Percentiles rank a stretch among this genome's conserved stretches.
Evolutionary conservation across 2,113 vertebrate genomes (phyloP).

Genomic region (Gymnocephalus cernua): DNA sequence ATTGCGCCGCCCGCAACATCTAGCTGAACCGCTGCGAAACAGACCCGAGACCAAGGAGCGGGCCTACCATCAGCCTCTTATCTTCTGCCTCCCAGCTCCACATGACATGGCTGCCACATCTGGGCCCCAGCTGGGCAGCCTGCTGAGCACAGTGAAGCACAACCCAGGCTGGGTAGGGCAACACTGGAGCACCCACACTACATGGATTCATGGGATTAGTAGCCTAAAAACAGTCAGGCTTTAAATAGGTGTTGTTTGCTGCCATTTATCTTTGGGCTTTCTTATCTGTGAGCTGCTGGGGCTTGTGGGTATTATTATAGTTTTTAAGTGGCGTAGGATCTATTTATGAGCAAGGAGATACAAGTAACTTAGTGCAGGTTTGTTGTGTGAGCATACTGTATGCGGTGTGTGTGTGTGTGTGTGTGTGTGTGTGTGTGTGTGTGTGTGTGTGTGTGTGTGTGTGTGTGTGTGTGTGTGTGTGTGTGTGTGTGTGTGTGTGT

Average conservation of each 20-base stretch:
- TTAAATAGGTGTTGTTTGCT: conserved; percentile 50
- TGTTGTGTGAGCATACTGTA: conserved; percentile 40
- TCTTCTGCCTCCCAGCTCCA: conserved; percentile 76
- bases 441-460: conserved; percentile 54
- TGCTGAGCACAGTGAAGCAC: conserved; percentile 65
- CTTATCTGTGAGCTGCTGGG: conserved; percentile 60
- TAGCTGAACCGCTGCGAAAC: conserved; percentile 79
- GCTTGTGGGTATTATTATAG: conserved; percentile 61
- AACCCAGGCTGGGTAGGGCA: conserved; percentile 31
- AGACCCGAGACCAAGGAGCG: conserved; percentile 68
- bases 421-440: conserved; percentile 51
- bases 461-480: conserved; percentile 57
- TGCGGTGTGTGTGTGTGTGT: conserved; percentile 52
- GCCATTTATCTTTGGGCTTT: conserved; percentile 57
- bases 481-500: conserved; percentile 55
- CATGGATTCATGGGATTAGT: conserved; percentile 35
- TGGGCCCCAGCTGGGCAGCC: conserved; percentile 83
- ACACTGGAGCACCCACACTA: conserved; percentile 49
- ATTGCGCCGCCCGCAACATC: conserved; percentile 83
- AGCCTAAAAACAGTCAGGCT: conserved; percentile 21
- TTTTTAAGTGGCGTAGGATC: conserved; percentile 65
- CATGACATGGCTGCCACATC: conserved; percentile 84
- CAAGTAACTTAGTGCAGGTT: conserved; percentile 44
- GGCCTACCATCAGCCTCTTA: conserved; percentile 72
- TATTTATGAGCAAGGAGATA: conserved; percentile 70